Conservation (phyloP, 2,113 vertebrate genomes). For the Python bivittatus region DNA sequence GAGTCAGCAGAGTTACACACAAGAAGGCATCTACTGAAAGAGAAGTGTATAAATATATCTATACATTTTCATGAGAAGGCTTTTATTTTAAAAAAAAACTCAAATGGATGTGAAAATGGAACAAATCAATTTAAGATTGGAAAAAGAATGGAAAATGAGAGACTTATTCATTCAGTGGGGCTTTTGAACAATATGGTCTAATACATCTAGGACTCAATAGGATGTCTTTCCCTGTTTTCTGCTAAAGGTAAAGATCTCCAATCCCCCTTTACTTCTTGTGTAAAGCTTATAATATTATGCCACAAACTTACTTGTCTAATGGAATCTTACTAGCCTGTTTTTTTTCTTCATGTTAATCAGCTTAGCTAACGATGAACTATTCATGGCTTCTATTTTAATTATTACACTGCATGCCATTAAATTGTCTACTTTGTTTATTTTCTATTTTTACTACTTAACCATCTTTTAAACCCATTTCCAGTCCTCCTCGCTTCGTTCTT, state of each 20-base stretch:
- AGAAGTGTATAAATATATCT: not conserved
- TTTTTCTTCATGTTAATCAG: not conserved
- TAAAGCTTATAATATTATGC: not conserved
- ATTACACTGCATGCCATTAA: slow-evolving; percentile 10
- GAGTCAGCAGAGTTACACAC: not conserved
- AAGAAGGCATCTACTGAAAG: not conserved
- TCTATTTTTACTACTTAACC: not conserved
- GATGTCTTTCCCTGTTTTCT: not conserved
- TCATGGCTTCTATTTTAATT: not conserved
- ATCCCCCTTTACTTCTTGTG: not conserved
- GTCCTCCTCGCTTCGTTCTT: not conserved
- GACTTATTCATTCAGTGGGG: not conserved
- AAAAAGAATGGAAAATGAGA: not conserved
- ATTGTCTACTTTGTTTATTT: not conserved
- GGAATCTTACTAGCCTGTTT: slow-evolving; percentile 9
- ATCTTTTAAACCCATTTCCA: slow-evolving; percentile 19
- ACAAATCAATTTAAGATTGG: not conserved
- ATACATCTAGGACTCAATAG: not conserved
- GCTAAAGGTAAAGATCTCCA: too few species aligned
- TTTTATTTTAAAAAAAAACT: not conserved
- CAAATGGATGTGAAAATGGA: not conserved
- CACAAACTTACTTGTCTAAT: slow-evolving; percentile 3
- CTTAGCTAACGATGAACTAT: not conserved
- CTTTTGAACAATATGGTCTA: not conserved
- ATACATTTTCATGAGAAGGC: not conserved